Percentiles rank a stretch among this genome's conserved stretches.
Conservation (phyloP, 2,113 vertebrate species). For the Xiphias gladius region DNA sequence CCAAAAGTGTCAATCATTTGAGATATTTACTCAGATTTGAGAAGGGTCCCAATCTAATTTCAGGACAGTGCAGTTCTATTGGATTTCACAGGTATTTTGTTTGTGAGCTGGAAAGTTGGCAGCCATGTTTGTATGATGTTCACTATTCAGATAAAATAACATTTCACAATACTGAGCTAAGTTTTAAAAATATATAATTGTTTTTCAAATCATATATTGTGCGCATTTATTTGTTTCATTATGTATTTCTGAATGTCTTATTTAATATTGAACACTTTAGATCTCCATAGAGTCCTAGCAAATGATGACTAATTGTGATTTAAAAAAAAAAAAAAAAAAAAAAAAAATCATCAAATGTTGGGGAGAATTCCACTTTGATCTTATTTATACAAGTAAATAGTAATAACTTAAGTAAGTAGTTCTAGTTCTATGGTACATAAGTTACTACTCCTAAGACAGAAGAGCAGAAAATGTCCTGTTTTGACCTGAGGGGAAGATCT, state of each 20-base stretch:
- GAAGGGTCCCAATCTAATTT: not conserved
- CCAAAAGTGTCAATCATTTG: not conserved
- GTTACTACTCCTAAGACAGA: not conserved
- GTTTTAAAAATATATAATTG: too few relatives aligned
- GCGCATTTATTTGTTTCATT: too few relatives aligned
- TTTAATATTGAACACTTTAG: too few relatives aligned
- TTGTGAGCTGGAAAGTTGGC: constrained; percentile 3
- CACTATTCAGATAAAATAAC: constrained; percentile 1
- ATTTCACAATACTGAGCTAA: too few relatives aligned
- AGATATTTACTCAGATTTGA: not conserved
- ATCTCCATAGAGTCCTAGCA: too few relatives aligned
- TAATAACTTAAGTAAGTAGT: too few relatives aligned
- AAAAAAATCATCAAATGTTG: too few relatives aligned
- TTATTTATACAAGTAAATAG: not conserved
- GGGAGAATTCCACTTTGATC: not conserved
- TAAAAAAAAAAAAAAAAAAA: too few relatives aligned
- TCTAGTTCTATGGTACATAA: too few relatives aligned
- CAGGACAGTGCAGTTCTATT: not conserved
- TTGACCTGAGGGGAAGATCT: constrained; percentile 12
- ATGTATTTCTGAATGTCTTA: too few relatives aligned
- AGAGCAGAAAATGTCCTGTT: constrained; percentile 3
- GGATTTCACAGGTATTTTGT: constrained; percentile 15
- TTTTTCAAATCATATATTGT: too few relatives aligned
- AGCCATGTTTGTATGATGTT: constrained; percentile 11
- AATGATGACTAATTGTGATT: too few relatives aligned